These are phyloP conservation scores for Furcula furcula DNA, from an alignment of 2,888 invertebrate species.

Conservation along the genomic window DNA sequence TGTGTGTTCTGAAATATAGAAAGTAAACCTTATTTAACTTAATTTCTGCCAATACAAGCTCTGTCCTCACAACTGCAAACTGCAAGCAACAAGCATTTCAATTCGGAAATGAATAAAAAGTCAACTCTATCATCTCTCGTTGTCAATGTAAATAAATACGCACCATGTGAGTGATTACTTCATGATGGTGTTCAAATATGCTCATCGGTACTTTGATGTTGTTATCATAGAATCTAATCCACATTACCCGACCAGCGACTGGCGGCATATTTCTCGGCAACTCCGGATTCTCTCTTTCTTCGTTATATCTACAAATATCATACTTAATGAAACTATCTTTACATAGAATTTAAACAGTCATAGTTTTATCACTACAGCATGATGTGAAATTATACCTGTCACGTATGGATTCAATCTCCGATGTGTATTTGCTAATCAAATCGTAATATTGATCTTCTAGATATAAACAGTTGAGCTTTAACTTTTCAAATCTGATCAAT, in stretches of 20 bases:
- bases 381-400: too few species aligned
- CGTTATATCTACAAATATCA: slow-evolving; percentile 84
- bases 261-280: slow-evolving; percentile 90
- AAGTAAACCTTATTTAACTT: too few species aligned
- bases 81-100: too few species aligned
- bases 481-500: slow-evolving; percentile 85
- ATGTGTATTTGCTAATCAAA: slow-evolving; percentile 84
- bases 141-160: too few species aligned
- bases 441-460: slow-evolving; percentile 89
- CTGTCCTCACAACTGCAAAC: too few species aligned
- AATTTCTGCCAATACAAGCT: too few species aligned
- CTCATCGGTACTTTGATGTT: slow-evolving; percentile 90
- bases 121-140: too few species aligned
- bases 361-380: too few species aligned
- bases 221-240: slow-evolving; percentile 90
- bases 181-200: slow-evolving; percentile 65
- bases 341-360: too few species aligned
- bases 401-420: slow-evolving; percentile 86
- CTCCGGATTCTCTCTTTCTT: slow-evolving; percentile 87
- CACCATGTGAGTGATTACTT: slow-evolving; percentile 71
- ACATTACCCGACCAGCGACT: slow-evolving; percentile 89
- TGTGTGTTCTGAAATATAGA: slow-evolving; percentile 83
- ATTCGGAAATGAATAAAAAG: too few species aligned
- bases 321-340: too few species aligned
- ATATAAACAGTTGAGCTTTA: slow-evolving; percentile 87